phyloP scores from a whole-genome alignment of 1,140 invertebrate genomes.

The Physella acuta region DNA sequence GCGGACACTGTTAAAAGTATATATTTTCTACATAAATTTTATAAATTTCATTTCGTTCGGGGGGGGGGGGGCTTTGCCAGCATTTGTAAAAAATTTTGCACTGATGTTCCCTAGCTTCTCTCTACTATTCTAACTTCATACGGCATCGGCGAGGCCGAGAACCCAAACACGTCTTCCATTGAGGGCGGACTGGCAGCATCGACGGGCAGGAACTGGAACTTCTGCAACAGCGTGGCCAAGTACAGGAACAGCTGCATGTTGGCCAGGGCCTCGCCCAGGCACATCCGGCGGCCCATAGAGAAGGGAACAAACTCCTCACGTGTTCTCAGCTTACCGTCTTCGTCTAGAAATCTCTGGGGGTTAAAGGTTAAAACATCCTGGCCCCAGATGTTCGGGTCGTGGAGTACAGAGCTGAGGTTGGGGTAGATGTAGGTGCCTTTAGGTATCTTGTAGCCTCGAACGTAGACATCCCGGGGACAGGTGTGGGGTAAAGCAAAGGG shows the following conservation, averaged over 20 bases:
- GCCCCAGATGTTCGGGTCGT: constrained; percentile 63
- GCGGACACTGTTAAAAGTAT: too few relatives aligned
- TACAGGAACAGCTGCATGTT: constrained; percentile 37
- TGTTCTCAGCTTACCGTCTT: constrained; percentile 24
- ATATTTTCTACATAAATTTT: too few relatives aligned
- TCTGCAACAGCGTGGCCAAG: constrained; percentile 33
- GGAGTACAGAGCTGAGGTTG: constrained; percentile 46
- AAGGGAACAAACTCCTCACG: constrained; percentile 37
- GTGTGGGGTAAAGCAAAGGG: constrained; percentile 52
- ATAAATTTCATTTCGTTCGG: too few relatives aligned
- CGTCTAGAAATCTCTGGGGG: constrained; percentile 66
- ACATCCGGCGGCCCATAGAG: constrained; percentile 31
- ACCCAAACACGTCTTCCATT: constrained; percentile 25
- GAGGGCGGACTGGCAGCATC: constrained; percentile 26
- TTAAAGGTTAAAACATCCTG: constrained; percentile 69
- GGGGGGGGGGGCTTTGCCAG: too few relatives aligned
- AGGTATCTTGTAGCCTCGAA: constrained; percentile 51
- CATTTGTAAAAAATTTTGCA: too few relatives aligned
- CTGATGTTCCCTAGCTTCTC: background rate
- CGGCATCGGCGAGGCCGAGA: constrained; percentile 13
- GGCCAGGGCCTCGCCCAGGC: constrained; percentile 36
- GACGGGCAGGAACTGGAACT: constrained; percentile 60
- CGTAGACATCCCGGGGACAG: constrained; percentile 35
- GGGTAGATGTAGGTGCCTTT: constrained; percentile 46
- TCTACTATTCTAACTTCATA: constrained; percentile 25